Evolutionary conservation across 2,888 invertebrate genomes (phyloP).

Genomic region (Xanthorhoe spadicearia): DNA sequence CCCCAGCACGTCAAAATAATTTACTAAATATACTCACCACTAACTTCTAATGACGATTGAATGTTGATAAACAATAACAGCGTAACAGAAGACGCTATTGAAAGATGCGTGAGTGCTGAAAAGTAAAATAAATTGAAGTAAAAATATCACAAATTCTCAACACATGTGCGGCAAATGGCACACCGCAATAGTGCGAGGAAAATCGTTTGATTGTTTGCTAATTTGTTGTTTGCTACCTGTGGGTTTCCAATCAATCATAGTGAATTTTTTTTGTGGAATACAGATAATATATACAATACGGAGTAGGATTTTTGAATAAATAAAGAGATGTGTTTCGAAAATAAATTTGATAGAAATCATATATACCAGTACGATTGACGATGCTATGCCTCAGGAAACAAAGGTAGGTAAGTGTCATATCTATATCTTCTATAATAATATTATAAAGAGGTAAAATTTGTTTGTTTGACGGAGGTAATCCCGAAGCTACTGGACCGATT

Average conservation of each 20-base stretch:
- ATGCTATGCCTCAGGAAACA: too few species aligned
- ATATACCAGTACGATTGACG: too few species aligned
- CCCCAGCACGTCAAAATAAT: conserved; percentile 77
- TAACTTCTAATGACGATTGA: conserved; percentile 58
- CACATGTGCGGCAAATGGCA: conserved; percentile 84
- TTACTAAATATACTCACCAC: conserved; percentile 65
- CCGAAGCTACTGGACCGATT: too few species aligned
- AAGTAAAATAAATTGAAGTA: conserved; percentile 71
- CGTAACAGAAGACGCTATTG: conserved; percentile 56
- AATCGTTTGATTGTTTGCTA: conserved; percentile 21
- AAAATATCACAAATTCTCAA: conserved; percentile 82
- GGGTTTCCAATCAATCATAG: neutral
- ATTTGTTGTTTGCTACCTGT: conserved; percentile 9
- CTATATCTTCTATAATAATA: too few species aligned
- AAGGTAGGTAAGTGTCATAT: too few species aligned
- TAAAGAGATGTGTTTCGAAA: too few species aligned
- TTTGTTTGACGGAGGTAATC: too few species aligned
- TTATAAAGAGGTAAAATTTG: too few species aligned
- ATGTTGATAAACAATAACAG: conserved; percentile 64
- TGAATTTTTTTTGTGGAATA: too few species aligned
- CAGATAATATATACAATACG: too few species aligned
- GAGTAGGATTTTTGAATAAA: too few species aligned
- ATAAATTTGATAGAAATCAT: too few species aligned
- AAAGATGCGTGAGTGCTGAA: conserved; percentile 63
- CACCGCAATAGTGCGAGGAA: conserved; percentile 66